A percentile compares a stretch with the other conserved stretches of the same genome.
These are phyloP conservation scores for Centropus bengalensis DNA, from an alignment of 2,113 vertebrate species.

Conservation along the genomic window DNA sequence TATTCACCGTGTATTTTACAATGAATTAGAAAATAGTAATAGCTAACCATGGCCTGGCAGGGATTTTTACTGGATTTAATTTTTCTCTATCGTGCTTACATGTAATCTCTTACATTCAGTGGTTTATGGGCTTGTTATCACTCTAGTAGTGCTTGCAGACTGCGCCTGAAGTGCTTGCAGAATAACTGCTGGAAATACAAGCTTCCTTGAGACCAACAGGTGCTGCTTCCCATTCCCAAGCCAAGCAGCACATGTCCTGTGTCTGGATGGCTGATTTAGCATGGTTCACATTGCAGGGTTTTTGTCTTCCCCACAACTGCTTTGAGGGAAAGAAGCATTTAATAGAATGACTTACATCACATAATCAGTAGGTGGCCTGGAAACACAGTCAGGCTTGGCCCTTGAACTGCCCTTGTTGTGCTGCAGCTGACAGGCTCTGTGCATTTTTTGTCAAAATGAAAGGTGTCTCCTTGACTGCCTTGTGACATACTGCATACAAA, in stretches of 20 bases:
- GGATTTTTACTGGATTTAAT: conserved; percentile 50
- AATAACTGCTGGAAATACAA: background rate
- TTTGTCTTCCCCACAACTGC: background rate
- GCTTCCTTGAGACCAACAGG: background rate
- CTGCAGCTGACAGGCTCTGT: background rate
- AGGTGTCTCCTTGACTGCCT: background rate
- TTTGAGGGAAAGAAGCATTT: background rate
- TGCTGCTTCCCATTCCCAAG: background rate
- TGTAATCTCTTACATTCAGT: conserved; percentile 7
- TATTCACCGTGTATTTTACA: background rate
- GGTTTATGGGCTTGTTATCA: conserved; percentile 25
- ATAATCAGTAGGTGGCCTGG: background rate
- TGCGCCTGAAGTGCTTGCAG: background rate
- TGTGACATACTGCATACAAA: conserved; percentile 7
- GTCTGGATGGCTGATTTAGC: background rate
- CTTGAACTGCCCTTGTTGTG: conserved; percentile 45
- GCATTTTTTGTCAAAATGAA: conserved; percentile 47
- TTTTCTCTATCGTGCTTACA: conserved; percentile 29
- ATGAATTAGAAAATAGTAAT: conserved; percentile 60
- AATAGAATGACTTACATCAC: background rate
- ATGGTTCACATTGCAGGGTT: background rate
- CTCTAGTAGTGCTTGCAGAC: background rate
- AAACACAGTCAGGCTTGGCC: background rate
- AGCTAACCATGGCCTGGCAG: background rate
- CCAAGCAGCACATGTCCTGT: background rate